These are phyloP conservation scores for Ceratina japonica DNA, from an alignment of 1,140 invertebrate species.

Conservation along the genomic window DNA sequence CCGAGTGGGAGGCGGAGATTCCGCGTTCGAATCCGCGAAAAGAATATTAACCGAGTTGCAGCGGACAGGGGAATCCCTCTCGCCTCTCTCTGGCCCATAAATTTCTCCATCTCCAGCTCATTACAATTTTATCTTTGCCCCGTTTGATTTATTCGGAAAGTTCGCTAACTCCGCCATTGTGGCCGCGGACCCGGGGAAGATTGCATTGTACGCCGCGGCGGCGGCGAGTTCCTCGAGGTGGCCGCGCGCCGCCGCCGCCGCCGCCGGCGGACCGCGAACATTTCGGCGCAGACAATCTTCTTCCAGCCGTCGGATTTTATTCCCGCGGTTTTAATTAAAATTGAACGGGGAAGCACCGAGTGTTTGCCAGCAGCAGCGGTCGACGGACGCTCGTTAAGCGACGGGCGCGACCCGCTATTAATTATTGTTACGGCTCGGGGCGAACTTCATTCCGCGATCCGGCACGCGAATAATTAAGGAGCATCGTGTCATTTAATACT, in stretches of 20 bases:
- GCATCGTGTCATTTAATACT: too few species aligned
- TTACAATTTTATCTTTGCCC: conserved; percentile 71
- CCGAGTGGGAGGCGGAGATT: too few species aligned
- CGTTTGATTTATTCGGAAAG: conserved; percentile 71
- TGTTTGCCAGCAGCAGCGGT: conserved; percentile 34
- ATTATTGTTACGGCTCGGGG: too few species aligned
- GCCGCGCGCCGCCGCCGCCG: too few species aligned
- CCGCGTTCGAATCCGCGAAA: too few species aligned
- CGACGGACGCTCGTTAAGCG: conserved; percentile 37
- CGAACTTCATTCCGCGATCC: too few species aligned
- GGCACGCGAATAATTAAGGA: too few species aligned
- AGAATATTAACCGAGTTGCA: too few species aligned
- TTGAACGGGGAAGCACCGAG: conserved; percentile 24
- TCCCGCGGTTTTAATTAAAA: conserved; percentile 37
- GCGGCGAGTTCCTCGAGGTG: conserved; percentile 50
- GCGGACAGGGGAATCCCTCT: too few species aligned
- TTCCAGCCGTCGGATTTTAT: conserved; percentile 12
- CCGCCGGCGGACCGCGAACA: conserved; percentile 21
- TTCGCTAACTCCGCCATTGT: conserved; percentile 66
- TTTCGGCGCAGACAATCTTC: conserved; percentile 18
- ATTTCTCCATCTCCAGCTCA: conserved; percentile 70
- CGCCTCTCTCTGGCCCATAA: conserved; percentile 61
- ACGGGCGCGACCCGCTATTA: background rate
- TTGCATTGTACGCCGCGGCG: conserved; percentile 61
- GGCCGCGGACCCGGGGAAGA: conserved; percentile 58